phyloP scores from a whole-genome alignment of 2,888 invertebrate genomes.

The Carabus problematicus region DNA sequence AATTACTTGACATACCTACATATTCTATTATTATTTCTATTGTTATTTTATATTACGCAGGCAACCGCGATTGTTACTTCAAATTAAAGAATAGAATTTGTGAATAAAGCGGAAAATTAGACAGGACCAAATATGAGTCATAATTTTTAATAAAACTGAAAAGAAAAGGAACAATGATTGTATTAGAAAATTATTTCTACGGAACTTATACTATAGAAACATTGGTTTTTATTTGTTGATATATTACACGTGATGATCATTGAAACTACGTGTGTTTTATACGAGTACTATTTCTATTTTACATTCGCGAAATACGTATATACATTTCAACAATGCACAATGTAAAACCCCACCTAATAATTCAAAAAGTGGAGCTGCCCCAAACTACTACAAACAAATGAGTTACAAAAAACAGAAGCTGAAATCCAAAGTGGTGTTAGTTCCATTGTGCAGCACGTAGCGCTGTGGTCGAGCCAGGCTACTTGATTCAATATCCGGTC shows the following conservation, averaged over 20 bases:
- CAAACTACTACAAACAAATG: slow-evolving; percentile 6
- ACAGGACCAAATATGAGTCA: slow-evolving; percentile 4
- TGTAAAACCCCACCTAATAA: too few relatives aligned
- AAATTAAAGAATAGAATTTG: slow-evolving; percentile 21
- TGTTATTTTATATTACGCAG: slow-evolving; percentile 30
- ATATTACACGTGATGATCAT: too few relatives aligned
- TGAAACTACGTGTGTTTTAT: too few relatives aligned
- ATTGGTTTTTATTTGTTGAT: too few relatives aligned
- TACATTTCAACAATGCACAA: too few relatives aligned
- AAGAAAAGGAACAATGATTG: too few relatives aligned
- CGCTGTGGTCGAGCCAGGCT: slow-evolving; percentile 55
- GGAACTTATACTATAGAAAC: too few relatives aligned
- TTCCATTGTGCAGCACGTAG: slow-evolving; percentile 56
- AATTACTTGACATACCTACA: slow-evolving; percentile 23
- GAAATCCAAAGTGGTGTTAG: slow-evolving; percentile 48
- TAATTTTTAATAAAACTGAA: too few relatives aligned
- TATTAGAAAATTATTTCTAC: too few relatives aligned
- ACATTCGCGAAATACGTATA: too few relatives aligned
- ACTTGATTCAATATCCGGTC: slow-evolving; percentile 60
- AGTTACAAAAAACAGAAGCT: slow-evolving; percentile 5
- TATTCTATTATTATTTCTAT: slow-evolving; percentile 29
- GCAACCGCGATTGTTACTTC: slow-evolving; percentile 27
- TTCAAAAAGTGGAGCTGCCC: too few relatives aligned
- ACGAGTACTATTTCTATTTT: too few relatives aligned
- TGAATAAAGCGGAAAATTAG: slow-evolving; percentile 27